These are phyloP conservation scores for Tetragnatha montana DNA, from an alignment of 2,888 invertebrate genomes.

Conservation along the genomic window DNA sequence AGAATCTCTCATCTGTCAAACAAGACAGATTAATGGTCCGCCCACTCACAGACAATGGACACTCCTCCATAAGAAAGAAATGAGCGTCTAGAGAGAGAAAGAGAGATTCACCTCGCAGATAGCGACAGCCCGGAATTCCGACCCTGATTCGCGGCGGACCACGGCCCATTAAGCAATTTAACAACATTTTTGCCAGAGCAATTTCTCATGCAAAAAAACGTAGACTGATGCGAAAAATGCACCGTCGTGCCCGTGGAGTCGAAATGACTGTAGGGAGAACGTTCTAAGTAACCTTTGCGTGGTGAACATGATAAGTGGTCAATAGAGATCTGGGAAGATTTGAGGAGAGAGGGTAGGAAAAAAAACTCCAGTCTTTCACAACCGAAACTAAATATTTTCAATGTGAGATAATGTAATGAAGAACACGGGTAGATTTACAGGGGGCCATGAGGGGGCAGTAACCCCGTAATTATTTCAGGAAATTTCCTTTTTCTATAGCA, in stretches of 20 bases:
- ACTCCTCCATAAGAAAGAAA: background rate
- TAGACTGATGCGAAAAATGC: background rate
- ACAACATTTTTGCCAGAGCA: slow-evolving; percentile 35
- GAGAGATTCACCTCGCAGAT: slow-evolving; percentile 11
- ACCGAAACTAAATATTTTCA: too few relatives aligned
- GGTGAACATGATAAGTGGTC: too few relatives aligned
- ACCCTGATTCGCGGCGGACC: slow-evolving; percentile 13
- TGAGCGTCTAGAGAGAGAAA: background rate
- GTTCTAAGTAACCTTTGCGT: background rate
- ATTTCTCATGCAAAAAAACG: slow-evolving; percentile 14
- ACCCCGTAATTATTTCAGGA: too few relatives aligned
- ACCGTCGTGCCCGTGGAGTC: background rate
- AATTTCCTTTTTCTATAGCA: too few relatives aligned
- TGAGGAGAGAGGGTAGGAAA: too few relatives aligned
- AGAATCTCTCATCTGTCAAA: slow-evolving; percentile 28
- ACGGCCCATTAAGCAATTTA: slow-evolving; percentile 43
- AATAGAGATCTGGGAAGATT: too few relatives aligned
- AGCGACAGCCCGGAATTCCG: slow-evolving; percentile 7
- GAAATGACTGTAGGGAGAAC: too few relatives aligned
- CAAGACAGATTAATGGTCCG: slow-evolving; percentile 14
- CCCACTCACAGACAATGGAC: slow-evolving; percentile 30
- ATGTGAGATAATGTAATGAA: too few relatives aligned
- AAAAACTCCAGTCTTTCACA: too few relatives aligned
- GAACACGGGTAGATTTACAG: too few relatives aligned
- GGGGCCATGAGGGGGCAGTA: too few relatives aligned